Evolutionary conservation across 2,888 invertebrate species (phyloP).

Genomic region (Chydorus sphaericus): DNA sequence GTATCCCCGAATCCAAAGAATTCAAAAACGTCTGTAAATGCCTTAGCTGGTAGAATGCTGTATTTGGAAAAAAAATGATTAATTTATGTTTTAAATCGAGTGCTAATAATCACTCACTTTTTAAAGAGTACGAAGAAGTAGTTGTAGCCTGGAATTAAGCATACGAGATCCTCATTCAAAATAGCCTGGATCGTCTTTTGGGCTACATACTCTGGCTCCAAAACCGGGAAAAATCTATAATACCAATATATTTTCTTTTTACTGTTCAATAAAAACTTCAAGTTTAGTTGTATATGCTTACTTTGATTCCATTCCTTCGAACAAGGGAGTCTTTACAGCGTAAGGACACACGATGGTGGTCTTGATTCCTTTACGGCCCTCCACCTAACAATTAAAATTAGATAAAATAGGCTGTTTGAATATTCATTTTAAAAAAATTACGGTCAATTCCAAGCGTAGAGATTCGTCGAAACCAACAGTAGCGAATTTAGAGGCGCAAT

Average conservation of each 20-base stretch:
- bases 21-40: neutral
- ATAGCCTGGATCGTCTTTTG: conserved; percentile 68
- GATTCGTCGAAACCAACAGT: conserved; percentile 89
- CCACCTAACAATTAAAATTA: neutral
- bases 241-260: conserved; percentile 15
- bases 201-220: conserved; percentile 74
- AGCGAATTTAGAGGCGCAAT: conserved; percentile 87
- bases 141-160: conserved; percentile 63
- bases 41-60: conserved; percentile 4
- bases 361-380: conserved; percentile 45
- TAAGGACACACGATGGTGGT: conserved; percentile 87
- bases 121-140: conserved; percentile 50
- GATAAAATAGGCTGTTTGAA: conserved; percentile 7
- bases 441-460: conserved; percentile 60
- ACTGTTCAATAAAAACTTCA: neutral
- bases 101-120: conserved; percentile 41
- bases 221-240: conserved; percentile 47
- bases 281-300: conserved; percentile 23
- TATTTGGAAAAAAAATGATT: neutral
- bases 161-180: conserved; percentile 49
- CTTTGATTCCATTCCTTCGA: conserved; percentile 72
- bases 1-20: conserved; percentile 1
- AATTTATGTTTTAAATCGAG: neutral
- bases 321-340: conserved; percentile 96
- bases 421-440: conserved; percentile 26